Base-by-base conservation (phyloP, 2,888 invertebrate species). In the Microctonus aethiopoides region DNA sequence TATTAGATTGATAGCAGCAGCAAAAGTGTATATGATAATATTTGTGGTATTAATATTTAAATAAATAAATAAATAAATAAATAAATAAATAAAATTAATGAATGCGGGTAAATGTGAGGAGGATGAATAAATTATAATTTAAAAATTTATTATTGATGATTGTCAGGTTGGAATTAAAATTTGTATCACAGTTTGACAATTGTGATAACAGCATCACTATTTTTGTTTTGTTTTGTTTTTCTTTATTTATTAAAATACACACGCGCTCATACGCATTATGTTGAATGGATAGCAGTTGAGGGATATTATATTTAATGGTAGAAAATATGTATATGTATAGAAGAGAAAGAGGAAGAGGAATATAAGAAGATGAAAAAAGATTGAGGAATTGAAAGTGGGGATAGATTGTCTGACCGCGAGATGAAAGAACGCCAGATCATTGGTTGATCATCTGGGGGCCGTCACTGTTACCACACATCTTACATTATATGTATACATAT, bases 401-500 rank as follows among this genome's bases (percentile, higher is more conserved):
- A 71, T 69, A 68, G 51, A 59, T 41, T 32, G 46, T 52, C 22
- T 5, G 52, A 67, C 67, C 59, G 34, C 68, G 67, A 71, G 70
- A 65, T 68, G 61, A 11, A 63, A 65, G 64, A 67, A 56, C 67
- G 68, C 26, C 70, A 70, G 73, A 75, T 75, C 74, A 75, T 75
- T 75, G 75, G 75, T 70, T 75, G 75, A 75, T 75, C 68, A 75
- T 71, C 56, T 69, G 70, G 75, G 71, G 75, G 75, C 75, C 75
- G 75, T 74, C 72, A 75, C 75, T 72, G 46, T 66, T 67, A 70
- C 73, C 22, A 46, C 16, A 16, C 16, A n/a, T 46, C 46, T n/a
- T 13, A 20, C 51, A 46, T 9, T 6, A 46, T 6, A 39, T n/a
- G 39, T 7, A 46, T 46, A 46, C 1, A n/a, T 46, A 1, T 46